Evolutionary conservation across 2,888 invertebrate genomes (phyloP).

Genomic region (Phymatocera aterrima): DNA sequence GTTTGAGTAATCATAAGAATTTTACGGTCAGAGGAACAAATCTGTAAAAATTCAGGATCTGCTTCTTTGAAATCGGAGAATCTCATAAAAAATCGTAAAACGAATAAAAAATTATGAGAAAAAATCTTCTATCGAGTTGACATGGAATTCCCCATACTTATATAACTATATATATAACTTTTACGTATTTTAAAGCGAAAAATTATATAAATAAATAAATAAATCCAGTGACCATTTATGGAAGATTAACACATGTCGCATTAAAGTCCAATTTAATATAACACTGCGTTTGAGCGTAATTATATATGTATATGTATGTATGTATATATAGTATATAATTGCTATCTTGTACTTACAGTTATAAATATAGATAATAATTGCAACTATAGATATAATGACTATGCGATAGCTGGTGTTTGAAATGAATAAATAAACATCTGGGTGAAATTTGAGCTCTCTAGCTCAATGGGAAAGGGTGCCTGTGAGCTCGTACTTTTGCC

Average conservation of each 20-base stretch:
- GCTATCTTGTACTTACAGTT: constrained; percentile 9
- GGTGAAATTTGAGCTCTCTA: no score
- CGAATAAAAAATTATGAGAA: not conserved
- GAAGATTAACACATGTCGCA: constrained; percentile 26
- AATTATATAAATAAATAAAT: constrained; percentile 42
- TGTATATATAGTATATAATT: no score
- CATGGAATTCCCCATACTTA: constrained; percentile 6
- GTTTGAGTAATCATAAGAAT: no score
- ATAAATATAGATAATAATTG: not conserved
- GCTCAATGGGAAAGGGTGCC: no score
- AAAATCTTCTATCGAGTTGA: no score
- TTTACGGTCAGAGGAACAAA: no score
- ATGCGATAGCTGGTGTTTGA: constrained; percentile 14
- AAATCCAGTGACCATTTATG: constrained; percentile 27
- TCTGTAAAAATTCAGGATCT: no score
- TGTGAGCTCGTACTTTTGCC: no score
- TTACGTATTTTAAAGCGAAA: constrained; percentile 30
- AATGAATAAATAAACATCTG: no score
- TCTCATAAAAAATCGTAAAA: not conserved
- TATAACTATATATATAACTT: constrained; percentile 26
- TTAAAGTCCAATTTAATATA: no score
- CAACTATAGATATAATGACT: not conserved
- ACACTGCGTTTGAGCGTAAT: constrained; percentile 3
- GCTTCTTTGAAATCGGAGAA: no score
- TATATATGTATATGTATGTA: not conserved